Evolutionary conservation across 2,797 vertebrate genomes (phyloP).

Genomic region (Sebastes minor): DNA sequence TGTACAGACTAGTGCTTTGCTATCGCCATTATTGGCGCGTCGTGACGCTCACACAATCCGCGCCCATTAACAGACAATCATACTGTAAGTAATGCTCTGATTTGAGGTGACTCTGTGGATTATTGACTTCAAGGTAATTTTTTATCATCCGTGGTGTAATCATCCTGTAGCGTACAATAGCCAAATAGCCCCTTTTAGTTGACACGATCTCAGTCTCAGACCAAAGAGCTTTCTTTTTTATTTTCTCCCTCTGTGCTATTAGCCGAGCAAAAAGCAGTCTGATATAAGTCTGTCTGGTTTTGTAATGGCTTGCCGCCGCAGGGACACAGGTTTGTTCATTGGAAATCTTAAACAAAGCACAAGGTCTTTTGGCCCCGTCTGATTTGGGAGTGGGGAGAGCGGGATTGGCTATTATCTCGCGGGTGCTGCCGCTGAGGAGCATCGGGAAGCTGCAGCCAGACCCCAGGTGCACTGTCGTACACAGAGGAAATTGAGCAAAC

Average conservation of each 20-base stretch:
- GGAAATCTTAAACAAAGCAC: slow-evolving; percentile 77
- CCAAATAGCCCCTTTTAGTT: slow-evolving; percentile 45
- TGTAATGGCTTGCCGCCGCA: slow-evolving; percentile 63
- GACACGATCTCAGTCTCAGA: slow-evolving; percentile 46
- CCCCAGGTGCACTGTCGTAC: slow-evolving; percentile 79
- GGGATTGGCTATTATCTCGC: slow-evolving; percentile 76
- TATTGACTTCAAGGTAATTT: slow-evolving; percentile 59
- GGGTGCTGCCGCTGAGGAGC: slow-evolving; percentile 48
- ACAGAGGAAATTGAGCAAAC: slow-evolving; percentile 85
- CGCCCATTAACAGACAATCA: slow-evolving; percentile 48
- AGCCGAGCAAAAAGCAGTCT: slow-evolving; percentile 56
- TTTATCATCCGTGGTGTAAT: slow-evolving; percentile 44
- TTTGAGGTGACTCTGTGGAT: slow-evolving; percentile 51
- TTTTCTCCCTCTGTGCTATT: slow-evolving; percentile 28
- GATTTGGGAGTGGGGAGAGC: slow-evolving; percentile 59
- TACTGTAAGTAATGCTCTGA: slow-evolving; percentile 38
- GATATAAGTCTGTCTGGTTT: slow-evolving; percentile 67
- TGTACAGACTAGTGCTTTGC: slow-evolving; percentile 27
- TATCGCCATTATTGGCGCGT: slow-evolving; percentile 18
- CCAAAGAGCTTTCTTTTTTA: slow-evolving; percentile 14
- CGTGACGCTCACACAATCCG: slow-evolving; percentile 34
- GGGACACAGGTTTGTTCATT: slow-evolving; percentile 74
- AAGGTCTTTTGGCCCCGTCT: slow-evolving; percentile 73
- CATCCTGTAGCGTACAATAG: slow-evolving; percentile 49
- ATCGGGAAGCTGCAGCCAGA: slow-evolving; percentile 59